Percentiles rank a stretch among this genome's conserved stretches.
Conservation (phyloP, 92 coral and sea anemone species). For the Zoanthus sociatus region DNA sequence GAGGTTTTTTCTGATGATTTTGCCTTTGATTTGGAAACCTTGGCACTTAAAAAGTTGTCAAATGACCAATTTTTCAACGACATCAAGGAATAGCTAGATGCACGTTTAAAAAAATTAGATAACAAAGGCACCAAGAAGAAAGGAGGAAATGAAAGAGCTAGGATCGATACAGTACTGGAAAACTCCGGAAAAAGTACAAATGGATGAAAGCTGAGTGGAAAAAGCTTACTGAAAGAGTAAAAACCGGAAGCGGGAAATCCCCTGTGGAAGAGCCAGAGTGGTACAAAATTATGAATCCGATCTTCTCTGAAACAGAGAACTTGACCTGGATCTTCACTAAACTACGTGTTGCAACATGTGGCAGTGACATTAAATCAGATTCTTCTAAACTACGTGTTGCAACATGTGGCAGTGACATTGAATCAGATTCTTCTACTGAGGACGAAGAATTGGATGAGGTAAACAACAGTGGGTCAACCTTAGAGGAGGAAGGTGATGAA, state of each 20-base stretch:
- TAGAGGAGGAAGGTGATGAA: no score
- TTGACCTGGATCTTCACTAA: no score
- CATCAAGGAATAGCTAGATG: constrained; percentile 37
- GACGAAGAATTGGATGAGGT: no score
- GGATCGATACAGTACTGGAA: constrained; percentile 29
- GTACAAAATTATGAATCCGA: constrained; percentile 21
- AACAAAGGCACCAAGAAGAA: constrained; percentile 42
- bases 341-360: no score
- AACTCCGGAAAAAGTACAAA: constrained; percentile 46
- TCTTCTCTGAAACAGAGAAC: constrained; percentile 24
- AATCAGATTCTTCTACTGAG: no score
- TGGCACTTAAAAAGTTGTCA: constrained; percentile 36
- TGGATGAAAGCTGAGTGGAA: constrained; percentile 47
- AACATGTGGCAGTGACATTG: no score
- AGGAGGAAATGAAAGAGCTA: constrained; percentile 37
- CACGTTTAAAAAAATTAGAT: constrained; percentile 16
- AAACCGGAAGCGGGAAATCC: constrained; percentile 35
- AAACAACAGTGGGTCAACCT: no score
- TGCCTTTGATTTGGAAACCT: constrained; percentile 30
- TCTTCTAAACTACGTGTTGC: no score
- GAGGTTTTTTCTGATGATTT: constrained; percentile 41
- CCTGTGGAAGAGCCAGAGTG: constrained; percentile 22
- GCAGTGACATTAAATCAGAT: no score
- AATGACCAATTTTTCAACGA: constrained; percentile 30
- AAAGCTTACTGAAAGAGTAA: constrained; percentile 39